phyloP scores from a whole-genome alignment of 1,140 invertebrate genomes.

The Hestina assimilis region DNA sequence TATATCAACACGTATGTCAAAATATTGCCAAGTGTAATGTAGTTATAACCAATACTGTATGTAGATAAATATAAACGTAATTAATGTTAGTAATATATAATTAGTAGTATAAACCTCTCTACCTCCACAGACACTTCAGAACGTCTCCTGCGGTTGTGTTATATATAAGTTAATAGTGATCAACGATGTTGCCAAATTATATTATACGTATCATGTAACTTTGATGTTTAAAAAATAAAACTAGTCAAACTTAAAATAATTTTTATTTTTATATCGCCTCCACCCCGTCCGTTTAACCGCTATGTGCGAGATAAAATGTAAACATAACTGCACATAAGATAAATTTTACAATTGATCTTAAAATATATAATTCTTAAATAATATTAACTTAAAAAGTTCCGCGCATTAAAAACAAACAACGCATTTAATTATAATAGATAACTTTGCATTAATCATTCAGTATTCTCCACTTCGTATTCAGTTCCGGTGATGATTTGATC shows the following conservation, averaged over 20 bases:
- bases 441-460: conserved; percentile 17
- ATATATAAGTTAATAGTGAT: conserved; percentile 42
- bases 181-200: conserved; percentile 55
- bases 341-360: conserved; percentile 6
- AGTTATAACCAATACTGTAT: too few species aligned
- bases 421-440: too few species aligned
- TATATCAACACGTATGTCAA: too few species aligned
- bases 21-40: too few species aligned
- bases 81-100: neutral
- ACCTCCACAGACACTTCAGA: conserved; percentile 36
- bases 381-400: neutral
- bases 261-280: conserved; percentile 3
- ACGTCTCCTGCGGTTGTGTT: conserved; percentile 50
- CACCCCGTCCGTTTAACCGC: neutral
- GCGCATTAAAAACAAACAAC: too few species aligned
- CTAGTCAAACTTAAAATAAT: conserved; percentile 50
- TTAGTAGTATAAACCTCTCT: conserved; percentile 22
- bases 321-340: conserved; percentile 4
- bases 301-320: conserved; percentile 2
- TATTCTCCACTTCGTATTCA: conserved; percentile 38
- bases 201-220: conserved; percentile 46
- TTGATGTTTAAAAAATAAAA: conserved; percentile 65
- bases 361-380: neutral
- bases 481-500: conserved; percentile 61
- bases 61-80: too few species aligned